Evolutionary conservation across 2,888 invertebrate genomes (phyloP).

Genomic region (Dexiosoma caninum): DNA sequence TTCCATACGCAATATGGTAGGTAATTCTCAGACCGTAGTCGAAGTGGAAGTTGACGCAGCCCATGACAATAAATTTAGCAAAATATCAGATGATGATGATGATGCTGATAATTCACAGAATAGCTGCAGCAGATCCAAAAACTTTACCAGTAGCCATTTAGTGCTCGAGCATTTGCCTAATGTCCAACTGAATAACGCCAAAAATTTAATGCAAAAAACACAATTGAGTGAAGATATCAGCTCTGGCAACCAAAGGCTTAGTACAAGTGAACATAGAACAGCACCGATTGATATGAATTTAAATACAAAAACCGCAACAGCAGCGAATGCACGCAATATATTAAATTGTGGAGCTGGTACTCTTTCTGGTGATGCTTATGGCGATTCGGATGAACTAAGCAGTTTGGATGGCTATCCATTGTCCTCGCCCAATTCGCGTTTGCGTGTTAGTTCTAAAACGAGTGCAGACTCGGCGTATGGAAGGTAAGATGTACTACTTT

Average conservation of each 20-base stretch:
- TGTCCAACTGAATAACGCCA: slow-evolving; percentile 75
- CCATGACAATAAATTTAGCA: slow-evolving; percentile 73
- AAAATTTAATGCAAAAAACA: slow-evolving; percentile 74
- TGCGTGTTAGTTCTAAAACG: slow-evolving; percentile 73
- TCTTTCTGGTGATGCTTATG: slow-evolving; percentile 63
- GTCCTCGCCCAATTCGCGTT: slow-evolving; percentile 70
- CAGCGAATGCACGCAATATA: not conserved
- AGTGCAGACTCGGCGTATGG: slow-evolving; percentile 89
- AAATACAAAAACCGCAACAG: not conserved
- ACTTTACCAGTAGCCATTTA: slow-evolving; percentile 42
- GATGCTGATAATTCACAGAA: slow-evolving; percentile 52
- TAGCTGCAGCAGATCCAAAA: slow-evolving; percentile 33
- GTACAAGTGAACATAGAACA: slow-evolving; percentile 57
- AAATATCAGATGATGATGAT: slow-evolving; percentile 73
- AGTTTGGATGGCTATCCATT: slow-evolving; percentile 75
- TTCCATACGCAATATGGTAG: slow-evolving; percentile 72
- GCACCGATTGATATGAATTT: slow-evolving; percentile 18
- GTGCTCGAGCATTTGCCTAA: slow-evolving; percentile 67
- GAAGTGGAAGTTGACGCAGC: slow-evolving; percentile 74
- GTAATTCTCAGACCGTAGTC: slow-evolving; percentile 72
- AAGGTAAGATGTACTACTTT: slow-evolving; percentile 83
- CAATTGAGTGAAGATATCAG: slow-evolving; percentile 69
- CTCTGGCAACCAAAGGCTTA: slow-evolving; percentile 67
- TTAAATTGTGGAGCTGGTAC: slow-evolving; percentile 43
- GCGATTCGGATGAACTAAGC: slow-evolving; percentile 76